These are phyloP conservation scores for Alectura lathami DNA, from an alignment of 2,113 vertebrate species.

Conservation along the genomic window DNA sequence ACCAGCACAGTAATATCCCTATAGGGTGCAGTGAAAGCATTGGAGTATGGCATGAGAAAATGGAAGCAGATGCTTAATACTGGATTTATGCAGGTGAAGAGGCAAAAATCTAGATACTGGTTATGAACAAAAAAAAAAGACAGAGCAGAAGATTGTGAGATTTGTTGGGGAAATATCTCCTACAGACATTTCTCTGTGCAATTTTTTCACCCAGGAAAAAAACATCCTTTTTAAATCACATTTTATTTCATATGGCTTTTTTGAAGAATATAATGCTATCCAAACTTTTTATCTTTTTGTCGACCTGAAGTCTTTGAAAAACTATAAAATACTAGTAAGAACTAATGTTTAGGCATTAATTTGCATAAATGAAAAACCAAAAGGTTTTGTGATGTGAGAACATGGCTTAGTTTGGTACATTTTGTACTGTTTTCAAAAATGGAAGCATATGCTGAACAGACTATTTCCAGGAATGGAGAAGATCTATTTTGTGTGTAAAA, in stretches of 20 bases:
- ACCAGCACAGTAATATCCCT: constrained; percentile 27
- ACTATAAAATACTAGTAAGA: background rate
- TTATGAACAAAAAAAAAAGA: background rate
- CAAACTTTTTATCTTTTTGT: background rate
- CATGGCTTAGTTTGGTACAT: background rate
- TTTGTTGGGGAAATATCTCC: background rate
- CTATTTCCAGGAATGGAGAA: background rate
- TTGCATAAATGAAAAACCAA: constrained; percentile 8
- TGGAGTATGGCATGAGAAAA: constrained; percentile 19
- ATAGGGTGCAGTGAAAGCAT: constrained; percentile 22
- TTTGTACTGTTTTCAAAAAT: constrained; percentile 6
- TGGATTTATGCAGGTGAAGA: background rate
- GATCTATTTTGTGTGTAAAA: background rate
- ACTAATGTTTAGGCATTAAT: background rate
- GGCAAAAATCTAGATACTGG: background rate
- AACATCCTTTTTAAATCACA: background rate
- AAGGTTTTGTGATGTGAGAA: background rate
- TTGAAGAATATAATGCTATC: background rate
- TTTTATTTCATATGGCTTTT: background rate
- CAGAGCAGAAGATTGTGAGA: background rate
- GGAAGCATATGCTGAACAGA: background rate
- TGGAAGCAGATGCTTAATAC: background rate
- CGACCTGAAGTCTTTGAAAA: background rate
- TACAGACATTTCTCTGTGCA: no score
- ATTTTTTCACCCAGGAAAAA: background rate